phyloP scores from a whole-genome alignment of 1,140 invertebrate species.

The Halotydeus destructor region DNA sequence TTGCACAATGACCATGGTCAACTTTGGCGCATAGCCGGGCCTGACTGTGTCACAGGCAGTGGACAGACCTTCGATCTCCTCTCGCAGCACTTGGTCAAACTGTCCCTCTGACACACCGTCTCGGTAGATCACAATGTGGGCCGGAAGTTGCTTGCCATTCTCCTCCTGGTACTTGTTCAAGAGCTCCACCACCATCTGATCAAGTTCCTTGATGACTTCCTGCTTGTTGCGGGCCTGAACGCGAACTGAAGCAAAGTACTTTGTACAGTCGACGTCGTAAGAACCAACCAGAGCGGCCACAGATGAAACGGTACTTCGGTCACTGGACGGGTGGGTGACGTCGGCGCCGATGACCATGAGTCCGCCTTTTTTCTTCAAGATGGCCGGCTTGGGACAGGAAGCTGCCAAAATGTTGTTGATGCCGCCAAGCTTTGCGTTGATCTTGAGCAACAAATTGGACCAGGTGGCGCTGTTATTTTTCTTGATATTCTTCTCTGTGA shows the following conservation, averaged over 20 bases:
- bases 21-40: slow-evolving; percentile 2
- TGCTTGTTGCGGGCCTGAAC: slow-evolving; percentile 12
- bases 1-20: slow-evolving; percentile 13
- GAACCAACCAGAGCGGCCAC: slow-evolving; percentile 43
- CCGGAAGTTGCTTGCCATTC: slow-evolving; percentile 15
- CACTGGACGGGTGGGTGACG: slow-evolving; percentile 52
- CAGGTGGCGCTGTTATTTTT: slow-evolving; percentile 27
- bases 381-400: slow-evolving; percentile 18
- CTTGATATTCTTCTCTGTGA: slow-evolving; percentile 37
- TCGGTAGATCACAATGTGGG: slow-evolving; percentile 25
- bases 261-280: slow-evolving; percentile 9
- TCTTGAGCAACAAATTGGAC: slow-evolving; percentile 58
- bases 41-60: slow-evolving; percentile 6
- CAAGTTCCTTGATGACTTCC: slow-evolving; percentile 30
- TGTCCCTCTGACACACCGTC: slow-evolving; percentile 29
- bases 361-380: background rate
- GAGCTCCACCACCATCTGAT: slow-evolving; percentile 40
- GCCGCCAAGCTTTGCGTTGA: slow-evolving; percentile 64
- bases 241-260: slow-evolving; percentile 11
- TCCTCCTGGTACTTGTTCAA: slow-evolving; percentile 29
- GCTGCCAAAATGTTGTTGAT: slow-evolving; percentile 41
- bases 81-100: slow-evolving; percentile 21
- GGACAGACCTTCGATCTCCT: slow-evolving; percentile 14
- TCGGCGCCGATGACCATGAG: slow-evolving; percentile 59
- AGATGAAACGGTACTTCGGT: slow-evolving; percentile 20